Evolutionary conservation across 2,113 vertebrate species (phyloP).

Genomic region (Rhodinocichla rosea): DNA sequence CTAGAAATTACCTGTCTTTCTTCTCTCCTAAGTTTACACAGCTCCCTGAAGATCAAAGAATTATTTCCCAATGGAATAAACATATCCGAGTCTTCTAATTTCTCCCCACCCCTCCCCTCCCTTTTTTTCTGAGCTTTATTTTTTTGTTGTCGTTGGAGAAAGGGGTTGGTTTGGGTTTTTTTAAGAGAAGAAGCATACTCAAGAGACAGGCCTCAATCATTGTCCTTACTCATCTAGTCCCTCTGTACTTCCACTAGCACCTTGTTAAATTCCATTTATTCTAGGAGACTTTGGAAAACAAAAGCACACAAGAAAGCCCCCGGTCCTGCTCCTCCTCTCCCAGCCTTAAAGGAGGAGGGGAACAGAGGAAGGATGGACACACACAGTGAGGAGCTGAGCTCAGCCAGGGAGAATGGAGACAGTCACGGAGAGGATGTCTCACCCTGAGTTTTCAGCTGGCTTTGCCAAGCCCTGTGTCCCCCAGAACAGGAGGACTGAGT

Average conservation of each 20-base stretch:
- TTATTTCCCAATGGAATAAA: conserved; percentile 44
- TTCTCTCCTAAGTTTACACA: conserved; percentile 36
- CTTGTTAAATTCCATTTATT: neutral
- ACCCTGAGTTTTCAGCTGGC: neutral
- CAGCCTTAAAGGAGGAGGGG: neutral
- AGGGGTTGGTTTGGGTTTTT: neutral
- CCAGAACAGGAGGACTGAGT: accelerated
- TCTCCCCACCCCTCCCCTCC: accelerated
- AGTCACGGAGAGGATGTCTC: accelerated
- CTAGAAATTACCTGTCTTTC: conserved; percentile 45
- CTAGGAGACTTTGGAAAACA: neutral
- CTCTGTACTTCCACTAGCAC: neutral
- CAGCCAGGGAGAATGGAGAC: neutral
- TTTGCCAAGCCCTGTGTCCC: neutral
- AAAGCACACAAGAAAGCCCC: neutral
- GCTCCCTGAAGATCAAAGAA: conserved; percentile 57
- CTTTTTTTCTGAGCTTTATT: neutral
- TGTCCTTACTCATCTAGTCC: neutral
- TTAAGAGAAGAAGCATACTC: neutral
- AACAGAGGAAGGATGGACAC: neutral
- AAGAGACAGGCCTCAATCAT: neutral
- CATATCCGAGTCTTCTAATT: neutral
- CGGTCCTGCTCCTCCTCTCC: neutral
- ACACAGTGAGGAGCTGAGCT: accelerated
- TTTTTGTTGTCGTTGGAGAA: neutral